Percentiles rank a stretch among this genome's conserved stretches.
Conservation (phyloP, 2,797 vertebrate species). For the Sebastolobus alascanus region DNA sequence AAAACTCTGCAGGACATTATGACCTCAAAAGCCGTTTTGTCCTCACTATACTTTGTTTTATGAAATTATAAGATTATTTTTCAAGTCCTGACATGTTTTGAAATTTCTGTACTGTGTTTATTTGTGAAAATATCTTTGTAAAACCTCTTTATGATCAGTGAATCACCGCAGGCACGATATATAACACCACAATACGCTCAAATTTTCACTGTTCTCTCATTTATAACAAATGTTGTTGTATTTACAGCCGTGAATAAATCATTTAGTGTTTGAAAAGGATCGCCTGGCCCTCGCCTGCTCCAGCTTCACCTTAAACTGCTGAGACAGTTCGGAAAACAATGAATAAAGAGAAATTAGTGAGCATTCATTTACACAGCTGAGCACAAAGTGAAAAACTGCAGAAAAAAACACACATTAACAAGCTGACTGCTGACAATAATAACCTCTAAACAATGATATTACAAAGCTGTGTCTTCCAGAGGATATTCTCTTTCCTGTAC, state of each 20-base stretch:
- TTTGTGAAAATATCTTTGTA: neutral
- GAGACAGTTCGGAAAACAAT: no score
- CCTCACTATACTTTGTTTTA: neutral
- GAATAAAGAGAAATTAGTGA: no score
- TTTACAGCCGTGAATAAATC: constrained; percentile 34
- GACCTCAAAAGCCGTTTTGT: neutral
- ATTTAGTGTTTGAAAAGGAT: constrained; percentile 9
- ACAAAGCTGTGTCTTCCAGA: no score
- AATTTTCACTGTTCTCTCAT: constrained; percentile 3
- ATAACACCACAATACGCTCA: neutral
- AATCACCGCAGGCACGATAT: neutral
- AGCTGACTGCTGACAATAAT: no score
- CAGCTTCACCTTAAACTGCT: no score
- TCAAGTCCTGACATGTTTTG: neutral
- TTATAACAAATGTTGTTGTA: constrained; percentile 39
- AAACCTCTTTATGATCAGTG: neutral
- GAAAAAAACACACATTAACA: no score
- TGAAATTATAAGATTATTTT: constrained; percentile 14
- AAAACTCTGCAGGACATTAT: neutral
- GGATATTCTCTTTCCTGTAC: no score
- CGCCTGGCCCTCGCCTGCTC: no score
- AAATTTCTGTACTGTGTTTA: neutral
- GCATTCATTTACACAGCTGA: no score
- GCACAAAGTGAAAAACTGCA: no score
- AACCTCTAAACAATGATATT: no score